phyloP scores from a whole-genome alignment of 2,113 vertebrate genomes.

The Anoura caudifer region DNA sequence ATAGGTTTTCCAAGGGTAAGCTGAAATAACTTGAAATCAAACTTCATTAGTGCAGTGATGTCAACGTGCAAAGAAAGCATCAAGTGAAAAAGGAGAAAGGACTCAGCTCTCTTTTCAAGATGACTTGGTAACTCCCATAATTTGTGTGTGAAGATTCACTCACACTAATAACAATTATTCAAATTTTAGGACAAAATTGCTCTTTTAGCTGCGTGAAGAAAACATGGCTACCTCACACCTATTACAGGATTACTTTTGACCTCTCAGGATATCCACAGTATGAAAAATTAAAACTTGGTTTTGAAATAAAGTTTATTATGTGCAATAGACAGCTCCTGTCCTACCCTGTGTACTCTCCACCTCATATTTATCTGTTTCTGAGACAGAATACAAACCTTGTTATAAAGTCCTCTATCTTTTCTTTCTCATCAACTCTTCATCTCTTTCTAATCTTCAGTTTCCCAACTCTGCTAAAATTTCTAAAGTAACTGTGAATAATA shows the following conservation, averaged over 20 bases:
- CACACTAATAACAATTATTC: background rate
- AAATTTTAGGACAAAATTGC: constrained; percentile 13
- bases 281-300: background rate
- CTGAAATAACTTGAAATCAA: background rate
- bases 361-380: background rate
- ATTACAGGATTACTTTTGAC: background rate
- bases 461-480: background rate
- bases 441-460: background rate
- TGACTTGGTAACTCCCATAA: background rate
- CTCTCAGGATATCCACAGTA: background rate
- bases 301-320: background rate
- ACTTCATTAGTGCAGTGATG: background rate
- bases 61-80: background rate
- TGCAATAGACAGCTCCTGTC: background rate
- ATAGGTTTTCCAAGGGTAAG: background rate
- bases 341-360: background rate
- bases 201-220: background rate
- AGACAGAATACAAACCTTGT: background rate
- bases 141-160: constrained; percentile 9
- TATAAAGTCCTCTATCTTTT: background rate
- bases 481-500: background rate
- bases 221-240: background rate
- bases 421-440: background rate
- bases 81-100: no score
- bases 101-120: background rate